Evolutionary conservation across 2,888 invertebrate species (phyloP), one percentile per base, ranked within the genome.

Genomic region (Parasteatoda lunata): DNA sequence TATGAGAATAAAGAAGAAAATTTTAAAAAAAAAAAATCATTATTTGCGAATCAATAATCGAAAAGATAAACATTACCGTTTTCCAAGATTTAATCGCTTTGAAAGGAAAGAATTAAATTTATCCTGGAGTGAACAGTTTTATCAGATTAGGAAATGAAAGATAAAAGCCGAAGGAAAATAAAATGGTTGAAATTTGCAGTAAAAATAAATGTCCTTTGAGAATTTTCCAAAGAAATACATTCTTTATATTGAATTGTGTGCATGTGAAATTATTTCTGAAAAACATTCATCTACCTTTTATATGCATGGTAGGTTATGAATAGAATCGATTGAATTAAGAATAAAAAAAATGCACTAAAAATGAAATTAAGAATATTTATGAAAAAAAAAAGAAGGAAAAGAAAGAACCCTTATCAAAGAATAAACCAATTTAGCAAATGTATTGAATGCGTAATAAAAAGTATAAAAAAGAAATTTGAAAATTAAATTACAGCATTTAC

Each of bases 51-150:
- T 87, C 82, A 78, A 87, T 87, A 87, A 87, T 82, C 82, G 72
- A 78, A 87, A 87, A 87, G 86, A 87, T 87, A 87, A 87, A 87
- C 82, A 87, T 82, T 77, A 69, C 81, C 81, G 86, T 82, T 66
- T 54, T 47, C 64, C 70, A 54, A 68, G 77, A 82, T 87, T 87
- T 87, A 82, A 87, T 87, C 86, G 86, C 68, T 68, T 73, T 87
- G 81, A 87, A 87, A 82, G 82, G 78, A 52, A 86, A 80, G 85
- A 86, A 87, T 87, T 87, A 87, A 87, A 82, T 87, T 87, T 82
- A 87, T 87, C 86, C 54, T 73, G 52, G 86, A 77, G 70, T 82
- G 82, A 81, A 87, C 81, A 87, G 81, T 81, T 87, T 87, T 87
- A 87, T 87, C 81, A 81, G 82, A 87, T 87, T 87, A 82, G 49